phyloP scores from a whole-genome alignment of 1,140 invertebrate genomes.

The Psilanteris sp. region DNA sequence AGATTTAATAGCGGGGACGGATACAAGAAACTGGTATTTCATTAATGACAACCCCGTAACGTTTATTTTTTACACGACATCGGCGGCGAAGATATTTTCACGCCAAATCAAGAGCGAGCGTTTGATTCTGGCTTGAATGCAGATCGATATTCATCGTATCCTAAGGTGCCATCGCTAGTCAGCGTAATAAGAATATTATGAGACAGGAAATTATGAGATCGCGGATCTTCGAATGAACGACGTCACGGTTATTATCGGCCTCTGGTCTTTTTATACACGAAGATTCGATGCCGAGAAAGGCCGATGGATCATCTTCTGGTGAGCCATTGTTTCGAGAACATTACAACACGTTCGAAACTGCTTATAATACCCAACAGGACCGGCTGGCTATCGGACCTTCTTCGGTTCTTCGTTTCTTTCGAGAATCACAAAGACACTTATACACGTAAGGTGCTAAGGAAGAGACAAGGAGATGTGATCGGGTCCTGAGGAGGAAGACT shows the following conservation, averaged over 20 bases:
- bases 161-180: slow-evolving; percentile 34
- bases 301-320: slow-evolving; percentile 67
- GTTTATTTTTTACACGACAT: slow-evolving; percentile 36
- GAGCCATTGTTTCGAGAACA: slow-evolving; percentile 78
- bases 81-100: slow-evolving; percentile 3
- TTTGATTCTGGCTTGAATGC: slow-evolving; percentile 27
- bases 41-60: slow-evolving; percentile 40
- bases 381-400: slow-evolving; percentile 50
- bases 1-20: slow-evolving; percentile 3
- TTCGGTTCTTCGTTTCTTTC: slow-evolving; percentile 38
- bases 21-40: slow-evolving; percentile 30
- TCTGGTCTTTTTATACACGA: slow-evolving; percentile 62
- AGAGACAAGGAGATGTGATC: slow-evolving; percentile 52
- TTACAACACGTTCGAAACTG: slow-evolving; percentile 78
- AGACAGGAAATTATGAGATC: slow-evolving; percentile 60
- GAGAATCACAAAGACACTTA: slow-evolving; percentile 56
- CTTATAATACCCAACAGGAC: slow-evolving; percentile 73
- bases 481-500: slow-evolving; percentile 58
- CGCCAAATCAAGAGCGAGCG: slow-evolving; percentile 30
- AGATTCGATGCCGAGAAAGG: slow-evolving; percentile 24
- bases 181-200: slow-evolving; percentile 55
- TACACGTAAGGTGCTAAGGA: slow-evolving; percentile 55
- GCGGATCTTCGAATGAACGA: slow-evolving; percentile 47
- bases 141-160: slow-evolving; percentile 49
- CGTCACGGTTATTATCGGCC: slow-evolving; percentile 76